phyloP scores from a whole-genome alignment of 2,113 vertebrate genomes.

The Ailuropoda melanoleuca region DNA sequence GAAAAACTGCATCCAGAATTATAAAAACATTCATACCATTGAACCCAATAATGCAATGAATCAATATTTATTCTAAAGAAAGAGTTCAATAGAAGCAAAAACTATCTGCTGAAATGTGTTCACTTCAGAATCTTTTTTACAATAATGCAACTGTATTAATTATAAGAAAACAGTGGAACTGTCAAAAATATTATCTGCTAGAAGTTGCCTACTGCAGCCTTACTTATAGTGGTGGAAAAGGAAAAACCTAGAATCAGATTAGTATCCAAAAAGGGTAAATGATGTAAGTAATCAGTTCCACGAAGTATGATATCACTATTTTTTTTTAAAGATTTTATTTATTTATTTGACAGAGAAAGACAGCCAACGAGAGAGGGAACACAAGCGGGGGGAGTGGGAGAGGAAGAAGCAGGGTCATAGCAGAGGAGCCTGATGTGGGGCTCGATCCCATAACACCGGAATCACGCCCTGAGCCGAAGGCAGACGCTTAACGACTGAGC shows the following conservation, averaged over 20 bases:
- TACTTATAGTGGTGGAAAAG: not conserved
- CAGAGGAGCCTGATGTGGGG: too few relatives aligned
- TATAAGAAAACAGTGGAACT: not conserved
- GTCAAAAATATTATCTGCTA: not conserved
- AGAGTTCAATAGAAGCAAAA: slow-evolving; percentile 31
- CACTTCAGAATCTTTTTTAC: not conserved
- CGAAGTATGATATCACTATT: not conserved
- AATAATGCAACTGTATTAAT: not conserved
- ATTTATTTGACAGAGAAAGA: too few relatives aligned
- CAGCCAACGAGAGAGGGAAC: too few relatives aligned
- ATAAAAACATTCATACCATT: not conserved
- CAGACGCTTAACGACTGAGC: too few relatives aligned
- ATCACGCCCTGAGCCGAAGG: too few relatives aligned
- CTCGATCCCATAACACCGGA: too few relatives aligned
- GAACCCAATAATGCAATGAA: not conserved
- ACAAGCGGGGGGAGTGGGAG: too few relatives aligned
- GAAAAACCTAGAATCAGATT: not conserved
- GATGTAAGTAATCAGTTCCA: not conserved
- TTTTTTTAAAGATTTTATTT: too few relatives aligned
- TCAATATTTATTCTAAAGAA: slow-evolving; percentile 12
- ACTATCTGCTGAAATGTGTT: not conserved
- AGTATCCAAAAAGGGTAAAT: not conserved
- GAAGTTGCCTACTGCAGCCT: not conserved
- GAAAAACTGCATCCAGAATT: not conserved
- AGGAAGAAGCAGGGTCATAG: too few relatives aligned